phyloP scores from a whole-genome alignment of 2,113 vertebrate genomes.

The Tympanuchus pallidicinctus region DNA sequence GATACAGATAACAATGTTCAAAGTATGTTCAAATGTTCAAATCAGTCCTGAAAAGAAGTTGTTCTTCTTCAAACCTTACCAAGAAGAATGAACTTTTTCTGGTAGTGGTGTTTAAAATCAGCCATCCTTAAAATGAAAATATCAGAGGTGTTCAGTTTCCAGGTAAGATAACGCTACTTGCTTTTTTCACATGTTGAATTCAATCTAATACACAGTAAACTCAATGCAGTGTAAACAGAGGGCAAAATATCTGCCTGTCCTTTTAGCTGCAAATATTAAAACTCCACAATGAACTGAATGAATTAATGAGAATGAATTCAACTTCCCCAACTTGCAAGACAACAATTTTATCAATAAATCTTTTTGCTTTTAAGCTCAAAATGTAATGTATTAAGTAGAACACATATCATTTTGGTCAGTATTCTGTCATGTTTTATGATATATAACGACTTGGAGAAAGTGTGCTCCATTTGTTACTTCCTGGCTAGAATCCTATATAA shows the following conservation, averaged over 20 bases:
- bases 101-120: background rate
- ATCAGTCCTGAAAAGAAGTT: background rate
- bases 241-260: background rate
- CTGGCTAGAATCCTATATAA: conserved; percentile 14
- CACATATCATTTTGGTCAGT: conserved; percentile 23
- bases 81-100: background rate
- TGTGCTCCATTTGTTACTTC: conserved; percentile 8
- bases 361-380: conserved; percentile 14
- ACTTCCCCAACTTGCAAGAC: background rate
- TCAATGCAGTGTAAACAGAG: background rate
- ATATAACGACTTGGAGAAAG: background rate
- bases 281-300: background rate
- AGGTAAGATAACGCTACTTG: background rate
- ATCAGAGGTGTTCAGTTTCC: background rate
- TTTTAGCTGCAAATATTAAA: background rate
- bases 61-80: background rate
- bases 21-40: background rate
- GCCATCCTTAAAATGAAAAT: background rate
- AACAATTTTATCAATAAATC: background rate
- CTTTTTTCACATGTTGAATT: background rate
- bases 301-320: conserved; percentile 3
- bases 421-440: conserved; percentile 35
- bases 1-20: background rate
- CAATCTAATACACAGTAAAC: background rate
- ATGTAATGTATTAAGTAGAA: conserved; percentile 13